Base-by-base conservation (phyloP, 2,113 vertebrate species). In the Synodontis membranacea region DNA sequence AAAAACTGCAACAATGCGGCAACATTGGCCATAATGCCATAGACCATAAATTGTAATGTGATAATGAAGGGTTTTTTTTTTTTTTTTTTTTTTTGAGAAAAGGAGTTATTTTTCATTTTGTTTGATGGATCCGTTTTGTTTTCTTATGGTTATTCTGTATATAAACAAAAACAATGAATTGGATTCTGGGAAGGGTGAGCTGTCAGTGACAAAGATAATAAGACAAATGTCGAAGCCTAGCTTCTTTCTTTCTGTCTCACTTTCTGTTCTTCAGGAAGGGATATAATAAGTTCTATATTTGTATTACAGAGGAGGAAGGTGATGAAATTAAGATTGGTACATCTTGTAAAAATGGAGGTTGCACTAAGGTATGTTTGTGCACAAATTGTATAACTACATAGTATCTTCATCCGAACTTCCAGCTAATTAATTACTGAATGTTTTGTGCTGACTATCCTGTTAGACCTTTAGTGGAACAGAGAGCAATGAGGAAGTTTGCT, bases 291-390 rank as follows among this genome's bases (percentile, higher is more conserved):
- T n/a, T 72, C 37, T 81, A 60, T 90, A 28, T 70, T 25, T 90
- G 37, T 84, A 88, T 95, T 94, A 74, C 88, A 98, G 97, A 97
- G 88, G 97, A 98, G 82, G 96, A 97, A 23, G 89, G 92, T 68
- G 96, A 97, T 89, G 97, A 97, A 93, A 94, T 98, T 93, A 98
- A 97, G 93, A 93, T 97, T 84, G 98, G 98, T 86, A 99, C 97
- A 0, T 88, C 93, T 9, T 99, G 97, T 96, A 98, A 98, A 95
- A 99, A 98, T 88, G 95, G 95, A 92, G 97, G 97, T 39, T 99
- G 97, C 90, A 95, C 94, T 50, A 98, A 97, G 96, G 98, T 98
- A 96, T 87, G 17, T 83, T 66, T 46, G 28, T 34, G 3, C 46
- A 34, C 25, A 50, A 23, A 56, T 4, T n/a, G 2, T 80, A 21